Evolutionary conservation across 30 jellyfish, hydroid and myxozoan genomes (phyloP).

Genomic region (Hydra vulgaris): DNA sequence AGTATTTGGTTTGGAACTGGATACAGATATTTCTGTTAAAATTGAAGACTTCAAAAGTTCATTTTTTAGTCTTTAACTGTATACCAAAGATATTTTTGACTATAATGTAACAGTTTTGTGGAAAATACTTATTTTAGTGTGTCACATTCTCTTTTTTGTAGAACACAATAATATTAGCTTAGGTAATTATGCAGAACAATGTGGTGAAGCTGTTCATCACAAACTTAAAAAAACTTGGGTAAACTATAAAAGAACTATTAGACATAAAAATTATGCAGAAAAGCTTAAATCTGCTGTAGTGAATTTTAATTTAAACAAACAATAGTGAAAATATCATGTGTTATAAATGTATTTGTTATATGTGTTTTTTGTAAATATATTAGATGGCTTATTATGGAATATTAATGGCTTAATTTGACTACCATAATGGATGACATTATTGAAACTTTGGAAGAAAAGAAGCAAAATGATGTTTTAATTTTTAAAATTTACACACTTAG

Average conservation of each 20-base stretch:
- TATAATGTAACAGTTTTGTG: background rate
- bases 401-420: background rate
- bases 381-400: no score
- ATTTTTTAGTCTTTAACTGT: background rate
- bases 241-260: background rate
- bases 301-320: background rate
- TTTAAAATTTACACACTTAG: background rate
- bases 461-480: background rate
- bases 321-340: background rate
- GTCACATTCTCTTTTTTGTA: background rate
- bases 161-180: background rate
- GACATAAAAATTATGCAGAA: background rate
- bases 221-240: background rate
- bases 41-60: background rate
- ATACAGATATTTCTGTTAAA: background rate
- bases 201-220: background rate
- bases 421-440: background rate
- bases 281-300: background rate
- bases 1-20: background rate
- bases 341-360: background rate
- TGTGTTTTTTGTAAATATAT: background rate
- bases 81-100: background rate
- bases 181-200: background rate
- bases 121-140: background rate
- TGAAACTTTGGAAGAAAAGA: background rate